A percentile compares a stretch with the other conserved stretches of the same genome.
These are phyloP conservation scores for Zoroaster sp. DNA, from an alignment of 53 echinoderm and acorn worm genomes.

Conservation along the genomic window DNA sequence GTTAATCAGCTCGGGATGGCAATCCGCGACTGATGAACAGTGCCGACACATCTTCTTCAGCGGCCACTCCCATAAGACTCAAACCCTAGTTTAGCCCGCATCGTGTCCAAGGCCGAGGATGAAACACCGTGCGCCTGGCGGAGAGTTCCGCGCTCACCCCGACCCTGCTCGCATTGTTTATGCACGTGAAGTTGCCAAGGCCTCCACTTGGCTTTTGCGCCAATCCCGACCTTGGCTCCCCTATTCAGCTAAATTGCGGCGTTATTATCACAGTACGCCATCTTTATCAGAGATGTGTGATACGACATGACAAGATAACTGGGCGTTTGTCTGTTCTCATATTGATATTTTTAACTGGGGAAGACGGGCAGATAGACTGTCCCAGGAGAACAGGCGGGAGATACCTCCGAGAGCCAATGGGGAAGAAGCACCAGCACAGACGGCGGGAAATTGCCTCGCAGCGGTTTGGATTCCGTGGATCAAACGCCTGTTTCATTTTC, in stretches of 20 bases:
- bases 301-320: conserved; percentile 22
- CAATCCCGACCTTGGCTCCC: conserved; percentile 27
- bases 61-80: background rate
- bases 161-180: conserved; percentile 28
- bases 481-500: conserved; percentile 54
- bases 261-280: conserved; percentile 20
- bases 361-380: background rate
- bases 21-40: background rate
- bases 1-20: background rate
- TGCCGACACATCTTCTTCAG: background rate
- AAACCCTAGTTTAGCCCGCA: background rate
- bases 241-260: conserved; percentile 23
- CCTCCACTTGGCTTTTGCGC: background rate
- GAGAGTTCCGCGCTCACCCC: background rate
- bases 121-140: background rate
- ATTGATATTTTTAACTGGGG: conserved; percentile 12
- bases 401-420: background rate
- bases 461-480: conserved; percentile 22
- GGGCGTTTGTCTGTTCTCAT: conserved; percentile 3
- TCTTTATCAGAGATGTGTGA: background rate
- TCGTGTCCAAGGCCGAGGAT: conserved; percentile 21
- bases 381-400: conserved; percentile 25
- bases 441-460: conserved; percentile 32
- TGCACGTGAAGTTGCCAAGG: conserved; percentile 27
- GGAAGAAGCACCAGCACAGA: background rate